Conservation (phyloP, 1,140 invertebrate species). For the Calosoma granatense region DNA sequence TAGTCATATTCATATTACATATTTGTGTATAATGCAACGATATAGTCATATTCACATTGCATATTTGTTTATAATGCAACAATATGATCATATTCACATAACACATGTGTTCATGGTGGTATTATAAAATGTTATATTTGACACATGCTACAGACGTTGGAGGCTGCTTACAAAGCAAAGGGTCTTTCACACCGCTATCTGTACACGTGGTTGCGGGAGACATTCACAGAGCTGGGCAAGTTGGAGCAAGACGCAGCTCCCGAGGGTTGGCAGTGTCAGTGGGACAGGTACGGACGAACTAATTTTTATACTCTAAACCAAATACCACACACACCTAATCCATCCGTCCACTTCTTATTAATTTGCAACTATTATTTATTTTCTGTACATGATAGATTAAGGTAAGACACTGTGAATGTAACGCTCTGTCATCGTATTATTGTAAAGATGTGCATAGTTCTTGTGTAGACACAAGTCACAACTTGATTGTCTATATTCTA, state of each 20-base stretch:
- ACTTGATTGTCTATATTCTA: no score
- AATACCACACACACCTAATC: no score
- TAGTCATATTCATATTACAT: neutral
- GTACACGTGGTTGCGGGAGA: slow-evolving; percentile 45
- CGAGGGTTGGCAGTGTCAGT: slow-evolving; percentile 56
- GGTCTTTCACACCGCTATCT: slow-evolving; percentile 48
- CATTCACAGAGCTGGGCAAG: slow-evolving; percentile 45
- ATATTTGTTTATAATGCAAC: neutral
- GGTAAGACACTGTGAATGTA: no score
- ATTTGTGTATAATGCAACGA: neutral
- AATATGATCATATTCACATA: neutral
- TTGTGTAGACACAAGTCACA: no score
- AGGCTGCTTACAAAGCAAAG: slow-evolving; percentile 48
- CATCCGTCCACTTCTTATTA: no score
- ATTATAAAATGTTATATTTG: slow-evolving; percentile 6
- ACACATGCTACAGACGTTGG: slow-evolving; percentile 47
- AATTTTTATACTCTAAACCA: slow-evolving; percentile 9
- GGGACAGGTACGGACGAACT: slow-evolving; percentile 56
- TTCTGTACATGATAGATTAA: no score
- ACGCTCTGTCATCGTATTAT: no score
- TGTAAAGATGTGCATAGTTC: no score
- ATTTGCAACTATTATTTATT: no score
- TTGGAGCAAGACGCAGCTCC: slow-evolving; percentile 54
- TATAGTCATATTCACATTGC: neutral
- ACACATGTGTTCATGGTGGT: neutral